Percentiles rank a stretch among this genome's conserved stretches.
Evolutionary conservation across 2,113 vertebrate species (phyloP).

Genomic region (Picathartes gymnocephalus): DNA sequence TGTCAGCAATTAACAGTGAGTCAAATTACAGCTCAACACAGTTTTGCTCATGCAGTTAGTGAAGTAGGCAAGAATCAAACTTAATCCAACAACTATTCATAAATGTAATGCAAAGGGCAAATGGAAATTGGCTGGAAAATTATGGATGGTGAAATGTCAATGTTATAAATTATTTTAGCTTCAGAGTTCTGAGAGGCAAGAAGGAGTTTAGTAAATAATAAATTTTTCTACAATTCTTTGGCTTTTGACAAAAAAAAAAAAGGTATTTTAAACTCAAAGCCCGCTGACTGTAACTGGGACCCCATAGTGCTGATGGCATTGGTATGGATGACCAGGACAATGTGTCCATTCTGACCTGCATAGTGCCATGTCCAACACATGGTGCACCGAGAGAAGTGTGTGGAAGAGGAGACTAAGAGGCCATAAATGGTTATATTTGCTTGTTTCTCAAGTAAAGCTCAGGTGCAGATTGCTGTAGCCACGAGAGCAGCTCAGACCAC

Average conservation of each 20-base stretch:
- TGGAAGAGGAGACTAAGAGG: not conserved
- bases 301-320: not conserved
- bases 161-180: conserved; percentile 28
- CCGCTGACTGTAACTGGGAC: not conserved
- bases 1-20: conserved; percentile 50
- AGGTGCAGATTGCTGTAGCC: not conserved
- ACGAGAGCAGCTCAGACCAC: not conserved
- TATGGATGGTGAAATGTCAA: conserved; percentile 31
- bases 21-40: conserved; percentile 26
- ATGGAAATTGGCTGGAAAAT: conserved; percentile 42
- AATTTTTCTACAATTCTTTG: not conserved
- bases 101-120: conserved; percentile 40
- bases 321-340: not conserved
- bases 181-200: not conserved
- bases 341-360: not conserved
- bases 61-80: not conserved
- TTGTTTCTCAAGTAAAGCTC: not conserved
- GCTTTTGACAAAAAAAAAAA: not conserved
- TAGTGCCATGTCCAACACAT: fast-evolving
- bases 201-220: not conserved
- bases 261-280: not conserved
- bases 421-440: not conserved
- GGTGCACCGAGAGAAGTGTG: too few relatives aligned
- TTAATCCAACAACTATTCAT: not conserved
- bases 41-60: conserved; percentile 2